Percentiles rank a stretch among this genome's conserved stretches.
phyloP scores from a whole-genome alignment of 2,888 invertebrate species.

The Phlogophora meticulosa region DNA sequence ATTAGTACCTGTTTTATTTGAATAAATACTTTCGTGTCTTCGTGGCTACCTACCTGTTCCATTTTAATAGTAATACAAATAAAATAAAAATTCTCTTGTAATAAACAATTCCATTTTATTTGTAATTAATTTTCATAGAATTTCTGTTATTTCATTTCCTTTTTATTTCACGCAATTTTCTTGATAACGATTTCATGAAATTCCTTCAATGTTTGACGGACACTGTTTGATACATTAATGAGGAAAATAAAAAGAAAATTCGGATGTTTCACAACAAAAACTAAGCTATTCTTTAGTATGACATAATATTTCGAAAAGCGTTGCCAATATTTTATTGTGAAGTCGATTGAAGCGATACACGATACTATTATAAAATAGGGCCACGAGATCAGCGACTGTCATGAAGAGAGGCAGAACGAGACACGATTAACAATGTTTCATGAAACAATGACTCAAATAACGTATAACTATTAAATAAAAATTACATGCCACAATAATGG shows the following conservation, averaged over 20 bases:
- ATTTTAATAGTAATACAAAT: slow-evolving; percentile 5
- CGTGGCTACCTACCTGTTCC: neutral
- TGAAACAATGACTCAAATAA: neutral
- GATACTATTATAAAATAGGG: neutral
- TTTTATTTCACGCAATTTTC: neutral
- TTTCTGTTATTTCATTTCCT: neutral
- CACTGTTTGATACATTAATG: neutral
- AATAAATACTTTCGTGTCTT: neutral
- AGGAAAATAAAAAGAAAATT: neutral
- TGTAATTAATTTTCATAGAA: slow-evolving; percentile 2
- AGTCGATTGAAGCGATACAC: neutral
- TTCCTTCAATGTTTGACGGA: slow-evolving; percentile 9
- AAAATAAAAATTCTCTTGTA: neutral
- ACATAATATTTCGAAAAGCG: neutral
- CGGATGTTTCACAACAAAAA: neutral
- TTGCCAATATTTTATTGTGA: slow-evolving; percentile 23
- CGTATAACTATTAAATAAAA: too few relatives aligned
- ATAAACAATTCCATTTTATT: neutral
- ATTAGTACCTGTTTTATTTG: slow-evolving; percentile 10
- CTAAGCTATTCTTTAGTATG: neutral
- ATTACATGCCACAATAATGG: neutral
- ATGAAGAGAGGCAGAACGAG: neutral
- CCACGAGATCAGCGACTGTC: neutral
- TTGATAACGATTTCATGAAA: neutral
- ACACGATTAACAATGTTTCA: neutral